Percentiles rank a stretch among this genome's conserved stretches.
Conservation (phyloP, 2,797 vertebrate genomes). For the Etheostoma perlongum region DNA sequence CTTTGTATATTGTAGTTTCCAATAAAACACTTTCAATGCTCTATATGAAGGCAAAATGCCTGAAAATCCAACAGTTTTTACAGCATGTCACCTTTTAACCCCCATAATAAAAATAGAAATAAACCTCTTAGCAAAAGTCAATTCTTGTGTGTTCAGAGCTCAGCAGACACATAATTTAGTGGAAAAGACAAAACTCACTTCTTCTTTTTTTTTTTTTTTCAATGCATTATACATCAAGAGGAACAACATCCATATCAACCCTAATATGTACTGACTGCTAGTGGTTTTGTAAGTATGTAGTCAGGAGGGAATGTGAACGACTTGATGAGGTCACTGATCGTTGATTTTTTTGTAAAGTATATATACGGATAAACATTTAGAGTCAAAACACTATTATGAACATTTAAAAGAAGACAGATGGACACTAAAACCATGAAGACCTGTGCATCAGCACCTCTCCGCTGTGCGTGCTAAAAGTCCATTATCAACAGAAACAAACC, state of each 20-base stretch:
- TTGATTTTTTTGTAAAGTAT: constrained; percentile 24
- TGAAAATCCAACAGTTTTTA: constrained; percentile 7
- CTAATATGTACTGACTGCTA: background rate
- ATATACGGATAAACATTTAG: constrained; percentile 49
- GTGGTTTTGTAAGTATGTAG: constrained; percentile 7
- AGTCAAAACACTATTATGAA: constrained; percentile 43
- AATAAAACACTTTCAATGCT: constrained; percentile 31
- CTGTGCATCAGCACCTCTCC: constrained; percentile 14
- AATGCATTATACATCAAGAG: constrained; percentile 10
- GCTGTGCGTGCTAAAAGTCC: constrained; percentile 29
- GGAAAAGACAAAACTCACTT: constrained; percentile 2
- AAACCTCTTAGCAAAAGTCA: background rate
- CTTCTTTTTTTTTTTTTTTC: constrained; percentile 14
- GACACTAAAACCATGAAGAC: constrained; percentile 50
- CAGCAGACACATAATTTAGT: background rate
- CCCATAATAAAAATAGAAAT: background rate
- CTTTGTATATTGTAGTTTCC: constrained; percentile 14
- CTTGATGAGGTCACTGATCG: constrained; percentile 35
- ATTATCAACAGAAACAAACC: constrained; percentile 30
- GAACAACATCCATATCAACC: background rate
- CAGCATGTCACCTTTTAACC: background rate
- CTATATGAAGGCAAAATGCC: background rate
- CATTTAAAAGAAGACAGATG: constrained; percentile 57
- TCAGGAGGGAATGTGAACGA: constrained; percentile 8
- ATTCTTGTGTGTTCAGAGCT: background rate